Evolutionary conservation across 2,797 vertebrate genomes (phyloP).

Genomic region (Telmatherina bonti): DNA sequence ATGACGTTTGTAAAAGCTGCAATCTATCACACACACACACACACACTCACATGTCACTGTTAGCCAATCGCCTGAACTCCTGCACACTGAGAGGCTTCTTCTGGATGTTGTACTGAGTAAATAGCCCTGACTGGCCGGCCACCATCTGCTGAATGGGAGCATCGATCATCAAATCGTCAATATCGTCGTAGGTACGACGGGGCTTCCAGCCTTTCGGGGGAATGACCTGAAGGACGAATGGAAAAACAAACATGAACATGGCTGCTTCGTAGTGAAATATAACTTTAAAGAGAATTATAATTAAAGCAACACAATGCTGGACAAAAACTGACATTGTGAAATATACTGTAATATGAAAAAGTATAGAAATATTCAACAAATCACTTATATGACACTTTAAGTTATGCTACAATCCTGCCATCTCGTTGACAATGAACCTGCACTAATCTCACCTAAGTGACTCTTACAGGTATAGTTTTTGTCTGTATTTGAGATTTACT

Average conservation of each 20-base stretch:
- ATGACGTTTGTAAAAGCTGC: no score
- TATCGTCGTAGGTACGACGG: constrained; percentile 92
- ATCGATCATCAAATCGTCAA: constrained; percentile 94
- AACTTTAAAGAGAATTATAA: background rate
- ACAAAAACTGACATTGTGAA: no score
- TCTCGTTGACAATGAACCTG: no score
- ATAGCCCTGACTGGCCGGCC: constrained; percentile 94
- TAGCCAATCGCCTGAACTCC: constrained; percentile 94
- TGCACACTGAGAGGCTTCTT: constrained; percentile 95
- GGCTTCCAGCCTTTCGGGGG: constrained; percentile 96
- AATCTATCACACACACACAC: no score
- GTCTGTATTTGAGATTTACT: no score
- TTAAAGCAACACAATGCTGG: no score
- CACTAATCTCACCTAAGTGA: no score
- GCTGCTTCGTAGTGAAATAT: background rate
- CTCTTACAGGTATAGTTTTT: no score
- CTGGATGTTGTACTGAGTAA: constrained; percentile 97
- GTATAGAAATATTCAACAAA: no score
- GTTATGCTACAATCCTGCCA: no score
- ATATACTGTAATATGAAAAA: no score
- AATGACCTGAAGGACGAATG: constrained; percentile 85
- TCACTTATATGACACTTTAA: no score
- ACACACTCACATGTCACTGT: constrained; percentile 92
- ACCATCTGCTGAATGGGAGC: constrained; percentile 98
- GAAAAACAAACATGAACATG: background rate